phyloP scores from a whole-genome alignment of 2,113 vertebrate species.

The Podiceps cristatus region DNA sequence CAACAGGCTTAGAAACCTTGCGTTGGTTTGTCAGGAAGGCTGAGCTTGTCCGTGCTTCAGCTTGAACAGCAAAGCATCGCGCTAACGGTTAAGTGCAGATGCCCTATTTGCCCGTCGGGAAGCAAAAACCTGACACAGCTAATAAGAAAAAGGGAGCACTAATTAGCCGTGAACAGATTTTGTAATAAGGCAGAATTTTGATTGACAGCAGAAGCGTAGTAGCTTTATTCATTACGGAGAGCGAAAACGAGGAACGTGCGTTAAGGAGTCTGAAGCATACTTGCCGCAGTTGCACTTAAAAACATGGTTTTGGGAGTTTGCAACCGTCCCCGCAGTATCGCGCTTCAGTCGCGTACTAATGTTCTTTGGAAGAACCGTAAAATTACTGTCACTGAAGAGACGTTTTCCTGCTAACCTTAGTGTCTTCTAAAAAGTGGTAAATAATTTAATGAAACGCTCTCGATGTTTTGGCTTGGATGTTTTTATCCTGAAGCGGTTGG shows the following conservation, averaged over 20 bases:
- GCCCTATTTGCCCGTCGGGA: background rate
- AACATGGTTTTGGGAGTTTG: background rate
- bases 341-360: rapidly evolving
- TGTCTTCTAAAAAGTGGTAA: background rate
- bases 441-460: background rate
- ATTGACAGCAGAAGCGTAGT: background rate
- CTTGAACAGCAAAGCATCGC: background rate
- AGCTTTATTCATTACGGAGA: background rate
- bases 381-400: background rate
- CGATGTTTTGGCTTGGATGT: background rate
- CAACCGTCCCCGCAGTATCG: background rate
- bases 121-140: background rate
- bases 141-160: background rate
- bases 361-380: background rate
- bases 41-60: background rate
- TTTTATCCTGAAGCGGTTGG: background rate
- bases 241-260: background rate
- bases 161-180: background rate
- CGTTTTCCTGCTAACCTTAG: background rate
- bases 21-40: background rate
- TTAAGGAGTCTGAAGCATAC: background rate
- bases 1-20: rapidly evolving
- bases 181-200: background rate
- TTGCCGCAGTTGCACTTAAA: background rate
- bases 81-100: background rate